Conservation (phyloP, 2,888 invertebrate genomes). For the Willowsia nigromaculata region DNA sequence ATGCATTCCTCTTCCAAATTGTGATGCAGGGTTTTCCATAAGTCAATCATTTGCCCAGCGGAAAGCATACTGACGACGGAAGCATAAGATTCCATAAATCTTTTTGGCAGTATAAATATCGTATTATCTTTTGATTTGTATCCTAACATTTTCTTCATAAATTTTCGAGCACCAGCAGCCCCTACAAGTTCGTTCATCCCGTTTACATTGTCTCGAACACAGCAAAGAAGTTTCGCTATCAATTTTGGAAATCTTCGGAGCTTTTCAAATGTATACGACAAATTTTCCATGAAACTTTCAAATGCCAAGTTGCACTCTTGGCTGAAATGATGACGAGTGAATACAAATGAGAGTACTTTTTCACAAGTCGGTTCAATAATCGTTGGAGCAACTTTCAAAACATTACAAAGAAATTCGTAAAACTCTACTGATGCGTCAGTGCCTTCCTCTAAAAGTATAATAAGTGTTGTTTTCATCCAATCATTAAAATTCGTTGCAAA, state of each 20-base stretch:
- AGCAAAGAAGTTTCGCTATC: conserved; percentile 75
- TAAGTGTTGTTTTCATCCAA: conserved; percentile 61
- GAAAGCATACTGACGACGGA: conserved; percentile 72
- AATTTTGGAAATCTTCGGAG: conserved; percentile 77
- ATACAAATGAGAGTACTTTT: conserved; percentile 56
- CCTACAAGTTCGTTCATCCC: not conserved
- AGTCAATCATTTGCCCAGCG: conserved; percentile 75
- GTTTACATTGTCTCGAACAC: conserved; percentile 62
- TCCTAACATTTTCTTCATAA: conserved; percentile 39
- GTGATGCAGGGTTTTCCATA: conserved; percentile 77
- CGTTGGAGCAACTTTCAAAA: conserved; percentile 64
- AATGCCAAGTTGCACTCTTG: conserved; percentile 43
- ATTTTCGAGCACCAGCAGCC: not conserved
- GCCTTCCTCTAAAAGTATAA: conserved; percentile 46
- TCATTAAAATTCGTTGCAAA: conserved; percentile 71
- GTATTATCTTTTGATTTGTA: not conserved
- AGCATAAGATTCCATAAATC: conserved; percentile 62
- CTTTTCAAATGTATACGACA: conserved; percentile 75
- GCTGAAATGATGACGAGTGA: conserved; percentile 40
- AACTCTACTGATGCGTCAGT: conserved; percentile 45
- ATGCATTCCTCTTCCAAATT: conserved; percentile 76
- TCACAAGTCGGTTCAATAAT: conserved; percentile 72
- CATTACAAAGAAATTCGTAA: conserved; percentile 58
- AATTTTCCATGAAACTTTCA: conserved; percentile 72
- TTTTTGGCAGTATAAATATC: conserved; percentile 45